Percentiles rank a stretch among this genome's conserved stretches.
Conservation (phyloP, 2,113 vertebrate species). For the Dasyurus viverrinus region DNA sequence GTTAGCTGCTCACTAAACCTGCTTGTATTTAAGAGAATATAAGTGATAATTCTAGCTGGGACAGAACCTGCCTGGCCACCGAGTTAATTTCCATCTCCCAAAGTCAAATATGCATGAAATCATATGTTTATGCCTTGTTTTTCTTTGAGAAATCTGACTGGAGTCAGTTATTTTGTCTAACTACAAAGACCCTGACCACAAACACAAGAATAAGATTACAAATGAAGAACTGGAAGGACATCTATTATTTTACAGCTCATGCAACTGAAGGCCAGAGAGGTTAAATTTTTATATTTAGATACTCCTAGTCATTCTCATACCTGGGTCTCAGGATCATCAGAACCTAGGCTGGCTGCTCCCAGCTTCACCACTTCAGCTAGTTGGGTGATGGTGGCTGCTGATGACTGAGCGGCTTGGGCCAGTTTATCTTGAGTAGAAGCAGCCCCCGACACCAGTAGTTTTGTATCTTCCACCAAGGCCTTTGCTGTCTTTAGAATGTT, state of each 20-base stretch:
- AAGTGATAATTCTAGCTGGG: neutral
- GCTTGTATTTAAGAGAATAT: neutral
- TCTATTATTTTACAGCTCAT: neutral
- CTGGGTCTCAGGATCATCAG: slow-evolving; percentile 97
- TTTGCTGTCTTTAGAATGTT: slow-evolving; percentile 99
- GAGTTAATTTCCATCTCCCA: neutral
- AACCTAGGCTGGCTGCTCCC: slow-evolving; percentile 96
- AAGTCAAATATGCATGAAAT: neutral
- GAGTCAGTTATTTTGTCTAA: neutral
- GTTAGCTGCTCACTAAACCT: neutral
- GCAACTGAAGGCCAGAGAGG: neutral
- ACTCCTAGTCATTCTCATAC: slow-evolving; percentile 74
- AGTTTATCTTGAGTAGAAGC: slow-evolving; percentile 97
- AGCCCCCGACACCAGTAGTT: slow-evolving; percentile 95
- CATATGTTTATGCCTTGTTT: neutral
- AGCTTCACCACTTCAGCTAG: slow-evolving; percentile 98
- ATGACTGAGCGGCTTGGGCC: slow-evolving; percentile 97
- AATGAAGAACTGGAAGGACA: neutral
- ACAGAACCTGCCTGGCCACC: neutral
- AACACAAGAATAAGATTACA: neutral
- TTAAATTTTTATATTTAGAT: neutral
- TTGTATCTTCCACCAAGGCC: slow-evolving; percentile 98
- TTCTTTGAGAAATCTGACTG: neutral
- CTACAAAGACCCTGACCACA: neutral
- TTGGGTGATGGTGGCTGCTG: slow-evolving; percentile 96